Conservation (phyloP, 2,888 invertebrate species). For the Carterocephalus palaemon region DNA sequence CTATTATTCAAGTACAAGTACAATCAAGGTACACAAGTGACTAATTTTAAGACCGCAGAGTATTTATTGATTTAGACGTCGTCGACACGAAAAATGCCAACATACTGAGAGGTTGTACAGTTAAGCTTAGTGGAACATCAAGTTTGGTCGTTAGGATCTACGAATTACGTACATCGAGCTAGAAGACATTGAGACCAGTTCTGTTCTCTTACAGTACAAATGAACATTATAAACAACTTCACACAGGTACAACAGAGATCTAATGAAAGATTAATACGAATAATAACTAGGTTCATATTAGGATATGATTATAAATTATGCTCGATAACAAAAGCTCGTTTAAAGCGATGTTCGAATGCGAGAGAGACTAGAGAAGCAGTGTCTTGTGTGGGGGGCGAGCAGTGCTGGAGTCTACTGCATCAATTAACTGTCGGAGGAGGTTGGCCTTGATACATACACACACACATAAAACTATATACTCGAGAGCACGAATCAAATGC, state of each 20-base stretch:
- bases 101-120: conserved; percentile 57
- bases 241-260: conserved; percentile 79
- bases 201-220: conserved; percentile 65
- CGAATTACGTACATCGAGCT: conserved; percentile 61
- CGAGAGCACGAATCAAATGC: conserved; percentile 53
- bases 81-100: conserved; percentile 42
- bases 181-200: conserved; percentile 58
- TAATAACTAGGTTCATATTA: conserved; percentile 72
- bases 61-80: conserved; percentile 52
- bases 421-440: conserved; percentile 73
- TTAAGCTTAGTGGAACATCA: conserved; percentile 56
- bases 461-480: conserved; percentile 38
- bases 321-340: conserved; percentile 67
- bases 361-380: conserved; percentile 76
- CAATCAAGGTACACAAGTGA: conserved; percentile 77
- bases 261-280: conserved; percentile 77
- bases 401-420: conserved; percentile 74
- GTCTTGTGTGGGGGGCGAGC: conserved; percentile 64
- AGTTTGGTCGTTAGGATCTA: conserved; percentile 65
- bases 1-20: conserved; percentile 69
- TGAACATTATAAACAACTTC: conserved; percentile 70
- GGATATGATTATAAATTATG: conserved; percentile 77
- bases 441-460: conserved; percentile 46
- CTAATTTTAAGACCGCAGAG: conserved; percentile 75
- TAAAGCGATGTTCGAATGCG: conserved; percentile 69